Evolutionary conservation across 2,888 invertebrate genomes (phyloP).

Genomic region (Acheta domesticus): DNA sequence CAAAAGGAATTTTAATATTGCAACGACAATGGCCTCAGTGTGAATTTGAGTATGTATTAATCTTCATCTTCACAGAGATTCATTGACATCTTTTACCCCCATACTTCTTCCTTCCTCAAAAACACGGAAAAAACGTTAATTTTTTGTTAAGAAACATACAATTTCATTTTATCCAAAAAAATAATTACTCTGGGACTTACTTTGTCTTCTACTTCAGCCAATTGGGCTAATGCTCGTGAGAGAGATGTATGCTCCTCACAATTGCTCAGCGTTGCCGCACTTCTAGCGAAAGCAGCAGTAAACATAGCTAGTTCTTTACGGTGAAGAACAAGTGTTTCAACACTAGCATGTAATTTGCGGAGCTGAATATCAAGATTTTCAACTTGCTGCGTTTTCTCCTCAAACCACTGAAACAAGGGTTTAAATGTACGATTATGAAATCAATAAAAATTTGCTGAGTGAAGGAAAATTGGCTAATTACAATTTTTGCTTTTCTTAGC

Average conservation of each 20-base stretch:
- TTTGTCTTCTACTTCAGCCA: constrained; percentile 84
- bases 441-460: too few relatives aligned
- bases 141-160: neutral
- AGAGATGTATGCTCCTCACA: constrained; percentile 91
- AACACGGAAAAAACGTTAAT: neutral
- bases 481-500: too few relatives aligned
- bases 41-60: too few relatives aligned
- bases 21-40: too few relatives aligned
- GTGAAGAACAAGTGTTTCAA: constrained; percentile 82
- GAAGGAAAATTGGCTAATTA: too few relatives aligned
- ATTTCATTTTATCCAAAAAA: constrained; percentile 1
- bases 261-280: constrained; percentile 83
- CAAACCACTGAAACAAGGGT: constrained; percentile 81
- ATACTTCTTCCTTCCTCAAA: neutral
- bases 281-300: constrained; percentile 81
- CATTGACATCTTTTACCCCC: too few relatives aligned
- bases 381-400: constrained; percentile 88
- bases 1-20: too few relatives aligned
- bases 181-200: constrained; percentile 43
- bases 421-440: neutral
- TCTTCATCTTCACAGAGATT: too few relatives aligned
- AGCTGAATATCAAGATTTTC: constrained; percentile 87
- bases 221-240: constrained; percentile 82
- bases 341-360: constrained; percentile 77
- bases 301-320: constrained; percentile 77